These are phyloP conservation scores for Phylloscopus trochilus DNA, from an alignment of 2,113 vertebrate genomes.

Conservation along the genomic window DNA sequence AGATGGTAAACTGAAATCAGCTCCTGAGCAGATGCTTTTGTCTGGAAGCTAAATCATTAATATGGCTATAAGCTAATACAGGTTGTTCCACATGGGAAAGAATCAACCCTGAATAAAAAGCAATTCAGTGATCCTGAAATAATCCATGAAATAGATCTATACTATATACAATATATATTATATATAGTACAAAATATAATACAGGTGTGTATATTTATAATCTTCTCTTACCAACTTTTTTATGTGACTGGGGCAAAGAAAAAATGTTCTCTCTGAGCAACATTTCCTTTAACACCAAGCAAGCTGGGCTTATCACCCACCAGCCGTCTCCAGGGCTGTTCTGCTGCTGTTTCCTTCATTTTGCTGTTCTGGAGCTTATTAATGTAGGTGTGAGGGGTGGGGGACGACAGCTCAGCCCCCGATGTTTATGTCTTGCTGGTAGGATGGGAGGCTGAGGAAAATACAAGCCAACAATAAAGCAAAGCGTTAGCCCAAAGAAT, in stretches of 20 bases:
- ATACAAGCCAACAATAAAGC: conserved; percentile 66
- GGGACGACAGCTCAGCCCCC: not conserved
- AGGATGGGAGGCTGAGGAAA: conserved; percentile 13
- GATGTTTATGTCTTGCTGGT: conserved; percentile 43
- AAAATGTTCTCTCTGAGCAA: not conserved
- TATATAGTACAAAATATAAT: not conserved
- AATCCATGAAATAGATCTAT: not conserved
- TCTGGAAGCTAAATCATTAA: not conserved
- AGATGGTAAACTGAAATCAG: not conserved
- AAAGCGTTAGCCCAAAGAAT: conserved; percentile 60
- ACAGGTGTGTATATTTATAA: too few species aligned
- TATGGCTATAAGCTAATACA: not conserved
- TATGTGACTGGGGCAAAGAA: not conserved
- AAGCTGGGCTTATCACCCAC: not conserved
- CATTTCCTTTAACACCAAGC: not conserved
- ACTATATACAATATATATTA: not conserved
- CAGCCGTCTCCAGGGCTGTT: not conserved
- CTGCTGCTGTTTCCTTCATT: conserved; percentile 11
- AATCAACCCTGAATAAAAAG: not conserved
- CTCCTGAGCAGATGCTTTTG: not conserved
- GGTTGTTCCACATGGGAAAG: not conserved
- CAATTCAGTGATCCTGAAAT: not conserved
- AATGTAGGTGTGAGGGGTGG: conserved; percentile 28
- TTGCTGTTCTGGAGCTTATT: conserved; percentile 43
- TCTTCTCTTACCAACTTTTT: not conserved